phyloP scores from a whole-genome alignment of 92 coral and sea anemone genomes.

The Heteractis magnifica region DNA sequence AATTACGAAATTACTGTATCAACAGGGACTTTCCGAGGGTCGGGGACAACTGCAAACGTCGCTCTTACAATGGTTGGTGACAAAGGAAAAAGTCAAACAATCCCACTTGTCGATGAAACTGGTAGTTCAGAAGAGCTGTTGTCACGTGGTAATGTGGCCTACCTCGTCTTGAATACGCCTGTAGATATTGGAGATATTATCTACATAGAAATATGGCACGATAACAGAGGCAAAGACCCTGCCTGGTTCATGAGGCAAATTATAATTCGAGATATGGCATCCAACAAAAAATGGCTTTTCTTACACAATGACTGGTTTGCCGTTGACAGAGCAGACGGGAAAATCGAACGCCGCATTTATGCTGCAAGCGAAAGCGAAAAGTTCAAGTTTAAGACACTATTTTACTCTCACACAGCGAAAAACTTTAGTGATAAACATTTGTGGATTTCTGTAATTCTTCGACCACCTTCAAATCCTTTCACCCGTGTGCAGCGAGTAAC shows the following conservation, averaged over 20 bases:
- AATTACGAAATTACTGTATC: conserved; percentile 72
- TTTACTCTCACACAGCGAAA: conserved; percentile 44
- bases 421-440: conserved; percentile 67
- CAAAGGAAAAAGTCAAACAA: conserved; percentile 52
- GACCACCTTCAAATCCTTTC: conserved; percentile 73
- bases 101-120: conserved; percentile 52
- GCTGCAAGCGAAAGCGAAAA: conserved; percentile 61
- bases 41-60: conserved; percentile 87
- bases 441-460: conserved; percentile 80
- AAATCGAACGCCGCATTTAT: conserved; percentile 57
- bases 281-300: conserved; percentile 65
- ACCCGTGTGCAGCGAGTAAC: conserved; percentile 69
- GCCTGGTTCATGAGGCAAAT: conserved; percentile 78
- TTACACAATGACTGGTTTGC: conserved; percentile 83
- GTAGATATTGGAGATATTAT: conserved; percentile 62
- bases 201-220: conserved; percentile 80
- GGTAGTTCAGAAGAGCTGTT: conserved; percentile 49
- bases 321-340: conserved; percentile 83
- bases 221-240: conserved; percentile 76
- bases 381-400: conserved; percentile 63
- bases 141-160: conserved; percentile 58
- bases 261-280: conserved; percentile 59
- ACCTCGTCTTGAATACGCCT: conserved; percentile 54
- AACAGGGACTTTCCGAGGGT: conserved; percentile 72
- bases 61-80: conserved; percentile 65